Conservation (phyloP, 2,888 invertebrate species). For the Macrophya annulata region DNA sequence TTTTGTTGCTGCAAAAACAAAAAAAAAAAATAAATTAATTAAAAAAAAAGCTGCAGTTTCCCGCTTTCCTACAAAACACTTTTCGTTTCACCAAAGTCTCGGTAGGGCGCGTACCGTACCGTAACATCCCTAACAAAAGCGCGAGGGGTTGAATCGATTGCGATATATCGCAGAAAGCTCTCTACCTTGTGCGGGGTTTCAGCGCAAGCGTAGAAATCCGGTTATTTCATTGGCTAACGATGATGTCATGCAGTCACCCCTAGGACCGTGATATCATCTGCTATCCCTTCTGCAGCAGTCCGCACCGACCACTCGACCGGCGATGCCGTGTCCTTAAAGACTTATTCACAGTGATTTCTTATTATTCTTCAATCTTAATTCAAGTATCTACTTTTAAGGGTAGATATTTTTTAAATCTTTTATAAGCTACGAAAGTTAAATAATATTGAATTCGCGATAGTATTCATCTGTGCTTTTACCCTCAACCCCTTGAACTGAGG, state of each 20-base stretch:
- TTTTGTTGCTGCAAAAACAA: neutral
- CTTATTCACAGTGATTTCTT: neutral
- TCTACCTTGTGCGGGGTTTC: constrained; percentile 61
- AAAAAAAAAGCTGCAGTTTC: neutral
- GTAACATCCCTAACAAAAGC: constrained; percentile 62
- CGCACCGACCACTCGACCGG: constrained; percentile 76
- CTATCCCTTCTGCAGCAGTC: constrained; percentile 79
- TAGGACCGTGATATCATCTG: constrained; percentile 77
- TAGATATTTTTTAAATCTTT: too few species aligned
- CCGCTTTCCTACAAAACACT: neutral
- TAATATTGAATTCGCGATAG: neutral
- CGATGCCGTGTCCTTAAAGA: constrained; percentile 68
- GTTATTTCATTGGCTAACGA: constrained; percentile 71
- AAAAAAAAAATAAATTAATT: neutral
- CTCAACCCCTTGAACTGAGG: neutral
- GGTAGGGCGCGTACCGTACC: constrained; percentile 72
- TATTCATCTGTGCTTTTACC: neutral
- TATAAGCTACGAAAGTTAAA: neutral
- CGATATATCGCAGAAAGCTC: constrained; percentile 74
- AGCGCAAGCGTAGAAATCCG: constrained; percentile 62
- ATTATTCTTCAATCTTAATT: too few species aligned
- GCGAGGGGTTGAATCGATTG: constrained; percentile 72
- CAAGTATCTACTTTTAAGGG: too few species aligned
- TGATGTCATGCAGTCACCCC: constrained; percentile 78
- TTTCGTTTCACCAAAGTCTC: constrained; percentile 54